Conservation (phyloP, 1,140 invertebrate genomes). For the Cotesia chilonis region DNA sequence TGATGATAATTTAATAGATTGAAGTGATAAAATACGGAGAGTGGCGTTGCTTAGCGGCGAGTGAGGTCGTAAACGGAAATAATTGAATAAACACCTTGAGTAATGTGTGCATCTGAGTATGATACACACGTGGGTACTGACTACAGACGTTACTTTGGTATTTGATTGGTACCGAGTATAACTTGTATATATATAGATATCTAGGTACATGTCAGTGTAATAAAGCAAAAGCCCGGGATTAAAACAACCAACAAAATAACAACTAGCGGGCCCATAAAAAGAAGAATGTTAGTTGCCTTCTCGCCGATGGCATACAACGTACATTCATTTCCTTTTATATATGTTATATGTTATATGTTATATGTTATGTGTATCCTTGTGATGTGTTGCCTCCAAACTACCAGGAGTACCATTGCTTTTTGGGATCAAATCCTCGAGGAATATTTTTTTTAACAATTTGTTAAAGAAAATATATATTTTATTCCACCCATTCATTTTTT, state of each 20-base stretch:
- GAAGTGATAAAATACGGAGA: conserved; percentile 1
- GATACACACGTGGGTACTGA: neutral
- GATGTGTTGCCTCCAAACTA: too few relatives aligned
- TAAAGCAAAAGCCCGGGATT: conserved; percentile 30
- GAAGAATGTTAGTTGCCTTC: conserved; percentile 44
- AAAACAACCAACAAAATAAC: conserved; percentile 41
- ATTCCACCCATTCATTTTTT: too few relatives aligned
- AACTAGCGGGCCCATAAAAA: conserved; percentile 40
- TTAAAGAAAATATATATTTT: too few relatives aligned
- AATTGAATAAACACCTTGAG: conserved; percentile 20
- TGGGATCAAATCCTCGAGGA: too few relatives aligned
- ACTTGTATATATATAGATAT: conserved; percentile 23
- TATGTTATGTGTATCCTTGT: too few relatives aligned
- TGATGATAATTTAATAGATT: conserved; percentile 14
- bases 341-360: too few relatives aligned
- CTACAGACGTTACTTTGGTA: conserved; percentile 23
- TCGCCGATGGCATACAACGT: conserved; percentile 35
- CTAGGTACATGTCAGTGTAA: conserved; percentile 29
- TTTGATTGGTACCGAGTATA: conserved; percentile 37
- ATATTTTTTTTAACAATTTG: too few relatives aligned
- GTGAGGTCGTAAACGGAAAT: conserved; percentile 7
- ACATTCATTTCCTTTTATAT: conserved; percentile 9
- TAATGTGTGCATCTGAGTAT: conserved; percentile 1
- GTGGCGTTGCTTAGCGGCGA: neutral
- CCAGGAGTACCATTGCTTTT: too few relatives aligned